Evolutionary conservation across 2,888 invertebrate species (phyloP), one percentile per base, ranked within the genome.

Genomic region (Sepioteuthis lessoniana): DNA sequence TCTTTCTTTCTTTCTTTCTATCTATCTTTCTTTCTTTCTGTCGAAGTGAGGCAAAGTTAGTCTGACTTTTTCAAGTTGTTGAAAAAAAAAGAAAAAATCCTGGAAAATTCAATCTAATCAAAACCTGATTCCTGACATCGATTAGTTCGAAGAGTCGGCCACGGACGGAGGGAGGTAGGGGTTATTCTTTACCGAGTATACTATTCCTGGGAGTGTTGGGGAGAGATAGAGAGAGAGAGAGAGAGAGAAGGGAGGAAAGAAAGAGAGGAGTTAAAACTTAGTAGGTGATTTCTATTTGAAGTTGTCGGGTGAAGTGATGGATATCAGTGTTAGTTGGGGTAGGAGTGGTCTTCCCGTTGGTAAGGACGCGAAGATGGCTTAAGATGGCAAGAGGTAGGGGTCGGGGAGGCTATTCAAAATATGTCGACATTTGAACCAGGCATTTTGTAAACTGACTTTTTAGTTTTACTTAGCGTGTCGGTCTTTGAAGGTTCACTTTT

Each of bases 101-200:
- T 2, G n/a, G 10, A 76, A 76, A 76, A n/a, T 76, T 76, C 76
- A 76, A 76, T 76, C n/a, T n/a, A 76, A 76, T 76, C 31, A 76
- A 76, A n/a, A 76, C 76, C n/a, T n/a, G 76, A 76, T 76, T 76
- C n/a, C 76, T 76, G 76, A 76, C 31, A 76, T 76, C 76, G 76
- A 76, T 76, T n/a, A 31, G 31, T 76, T 76, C 76, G 76, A 76
- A 31, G 13, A 76, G n/a, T 25, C 21, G 7, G 25, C 0, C 0
- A 0, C 21, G 7, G 25, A 0, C 1, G 28, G 28, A 25, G n/a
- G n/a, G n/a, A n/a, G 10, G 76, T 31, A 7, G n/a, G 76, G 13
- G 31, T 1, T 76, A 76, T 76, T n/a, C 28, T n/a, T 76, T 76
- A 2, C 31, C 13, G n/a, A 13, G 8, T 7, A 76, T 13, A 76